Evolutionary conservation across 1,140 invertebrate genomes (phyloP), one percentile per base, ranked within the genome.

Genomic region (Eriocheir sinensis): DNA sequence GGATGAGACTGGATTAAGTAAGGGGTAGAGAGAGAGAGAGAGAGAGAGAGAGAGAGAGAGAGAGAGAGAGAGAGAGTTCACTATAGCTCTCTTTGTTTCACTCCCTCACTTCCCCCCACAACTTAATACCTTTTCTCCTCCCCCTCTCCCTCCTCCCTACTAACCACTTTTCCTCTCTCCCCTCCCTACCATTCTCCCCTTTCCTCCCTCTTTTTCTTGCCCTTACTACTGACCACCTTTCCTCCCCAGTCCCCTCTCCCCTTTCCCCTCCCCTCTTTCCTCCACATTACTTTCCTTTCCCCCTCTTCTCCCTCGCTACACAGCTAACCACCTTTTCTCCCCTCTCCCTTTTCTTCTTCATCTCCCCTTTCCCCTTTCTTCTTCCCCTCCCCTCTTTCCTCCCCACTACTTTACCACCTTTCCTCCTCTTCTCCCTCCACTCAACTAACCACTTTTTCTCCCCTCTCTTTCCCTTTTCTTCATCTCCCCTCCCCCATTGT

Each of bases 41-140:
- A 60, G 60, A n/a, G 8, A 72, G 60, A 72, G 60, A 72, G 60
- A 48, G 60, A 72, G 60, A 72, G 60, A 72, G 21, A n/a, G 6
- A 72, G 21, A 72, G 60, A 91, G 32, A 72, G 6, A 38, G 60
- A 91, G 32, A 91, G 38, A 53, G 85, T 85, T 85, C 15, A 32
- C 34, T 38, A 32, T 21, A 17, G 3, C 44, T 48, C 15, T 48
- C 15, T 48, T 48, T 6, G 27, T 2, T 12, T 72, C 9, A 72
- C 53, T 27, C 21, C n/a, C 60, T n/a, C 12, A 72, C 60, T 1
- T 8, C 1, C 27, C 60, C 60, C 1, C 44, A 48, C 44, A 48
- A 48, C 27, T 8, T 9, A n/a, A 81, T 81, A 6, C 32, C 79
- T 27, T 81, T 27, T 6, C 79, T 30, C 4, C 79, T 81, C 27